A percentile compares a stretch with the other conserved stretches of the same genome.
Conservation (phyloP, 92 coral and sea anemone species). For the Palythoa heliodiscus region DNA sequence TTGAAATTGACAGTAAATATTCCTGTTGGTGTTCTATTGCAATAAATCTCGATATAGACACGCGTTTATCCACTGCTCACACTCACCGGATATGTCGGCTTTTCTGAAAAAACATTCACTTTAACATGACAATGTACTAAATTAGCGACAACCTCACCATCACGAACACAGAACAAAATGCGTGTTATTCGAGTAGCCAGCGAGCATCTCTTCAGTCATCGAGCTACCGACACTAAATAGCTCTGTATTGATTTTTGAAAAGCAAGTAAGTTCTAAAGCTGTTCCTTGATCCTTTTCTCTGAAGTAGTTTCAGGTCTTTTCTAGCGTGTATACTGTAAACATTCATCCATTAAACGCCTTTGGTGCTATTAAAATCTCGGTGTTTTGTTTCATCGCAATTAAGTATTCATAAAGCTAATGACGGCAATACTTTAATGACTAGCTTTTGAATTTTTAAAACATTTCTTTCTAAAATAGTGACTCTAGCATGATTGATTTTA, state of each 20-base stretch:
- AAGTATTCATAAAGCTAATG: neutral
- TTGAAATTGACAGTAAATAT: neutral
- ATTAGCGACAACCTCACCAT: neutral
- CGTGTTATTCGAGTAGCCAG: neutral
- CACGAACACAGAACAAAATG: slow-evolving; percentile 15
- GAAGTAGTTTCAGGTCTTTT: neutral
- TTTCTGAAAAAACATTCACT: slow-evolving; percentile 5
- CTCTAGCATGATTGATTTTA: neutral
- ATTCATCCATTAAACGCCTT: neutral
- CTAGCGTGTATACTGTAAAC: neutral
- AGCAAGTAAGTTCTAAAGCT: neutral
- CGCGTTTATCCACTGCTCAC: neutral
- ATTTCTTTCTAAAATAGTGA: neutral
- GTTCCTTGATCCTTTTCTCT: neutral
- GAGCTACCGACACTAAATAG: too few species aligned
- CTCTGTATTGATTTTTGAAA: too few species aligned
- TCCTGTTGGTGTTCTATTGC: neutral
- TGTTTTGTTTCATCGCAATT: neutral
- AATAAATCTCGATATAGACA: neutral
- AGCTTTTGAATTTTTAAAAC: neutral
- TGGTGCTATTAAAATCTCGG: neutral
- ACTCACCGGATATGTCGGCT: slow-evolving; percentile 23
- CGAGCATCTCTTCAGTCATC: neutral
- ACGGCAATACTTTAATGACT: neutral
- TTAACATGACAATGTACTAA: neutral